Base-by-base conservation (phyloP, 2,797 vertebrate species). In the Gymnocypris eckloni region DNA sequence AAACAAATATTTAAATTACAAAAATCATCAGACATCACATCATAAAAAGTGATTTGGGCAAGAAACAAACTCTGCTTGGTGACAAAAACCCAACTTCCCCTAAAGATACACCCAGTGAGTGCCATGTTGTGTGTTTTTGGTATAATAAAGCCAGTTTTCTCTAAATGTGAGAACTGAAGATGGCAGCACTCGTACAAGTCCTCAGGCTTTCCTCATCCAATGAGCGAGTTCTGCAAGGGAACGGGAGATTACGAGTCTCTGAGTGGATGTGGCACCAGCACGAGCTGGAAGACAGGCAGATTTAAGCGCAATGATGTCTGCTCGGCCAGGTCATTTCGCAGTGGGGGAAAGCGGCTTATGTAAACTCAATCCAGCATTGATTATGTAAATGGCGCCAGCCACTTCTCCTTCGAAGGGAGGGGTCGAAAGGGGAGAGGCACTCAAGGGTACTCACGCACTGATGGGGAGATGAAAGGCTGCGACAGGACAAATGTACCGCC, bases 341-440 rank as follows among this genome's bases (percentile, higher is more conserved):
- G 54, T 11, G 69, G 83, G 54, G 22, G 70, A 64, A 82, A 83
- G 78, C 48, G 9, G 84, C 82, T 88, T 88, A 85, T 59, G 56
- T 82, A 90, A 90, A 87, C 67, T 84, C 61, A 85, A 83, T 77
- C 64, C 61, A 82, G 70, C 79, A 85, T 75, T 64, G 82, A 88
- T 89, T 89, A 87, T 88, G 82, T 88, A 88, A 88, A 88, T 86
- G 48, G 70, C 13, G 43, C 75, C 64, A 67, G 76, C n/a, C 45
- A 71, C 50, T 76, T 88, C 39, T 76, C 54, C 22, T 64, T 50
- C 37, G 28, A 75, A 50, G 61, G 79, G n/a, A 70, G 22, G 45
- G 33, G 73, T 78, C 28, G 5, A 54, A 41, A 69, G 20, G 45
- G 61, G 9, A 83, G 45, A 84, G 67, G 56, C 70, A 81, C 73